Base-by-base conservation (phyloP, 2,797 vertebrate species). In the Alca torda region DNA sequence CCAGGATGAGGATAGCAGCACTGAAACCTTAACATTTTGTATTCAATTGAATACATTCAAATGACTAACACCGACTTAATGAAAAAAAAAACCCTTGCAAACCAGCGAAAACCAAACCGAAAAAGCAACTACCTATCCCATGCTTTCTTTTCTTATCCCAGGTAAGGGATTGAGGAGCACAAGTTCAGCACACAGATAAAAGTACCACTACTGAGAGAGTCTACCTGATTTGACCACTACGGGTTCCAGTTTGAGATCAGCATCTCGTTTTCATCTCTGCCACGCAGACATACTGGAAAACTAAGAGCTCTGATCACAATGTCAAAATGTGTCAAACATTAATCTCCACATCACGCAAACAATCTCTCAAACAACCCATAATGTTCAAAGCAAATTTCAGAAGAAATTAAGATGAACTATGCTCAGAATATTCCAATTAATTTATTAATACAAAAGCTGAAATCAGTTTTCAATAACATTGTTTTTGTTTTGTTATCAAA, bases 1-100 rank as follows among this genome's bases (percentile, higher is more conserved):
- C 0, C 2, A 12, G 24, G 19, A 33, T 1, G 4, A 80, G 35
- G 24, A 51, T 0, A 10, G 43, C 7, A 37, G 7, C 26, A 20
- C 76, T 51, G 30, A 69, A 73, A 84, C 11, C 19, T 45, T 39
- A 59, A 18, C 20, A 10, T 31, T 54, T 30, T 2, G 0, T 5
- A 13, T 24, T 26, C 35, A 37, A 10, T 6, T 19, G 41, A 89
- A 33, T 53, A 45, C 28, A 87, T 23, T 13, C 9, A 54, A 35
- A 35, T 23, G 7, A 45, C n/a, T 85, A 61, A 60, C 21, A 24
- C 10, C 3, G 16, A 56, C 14, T 20, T 19, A 46, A 45, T 10
- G 5, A 65, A 67, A 69, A 57, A 57, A 37, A 41, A 20, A 20
- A 20, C 18, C 46, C 24, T 19, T 56, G 9, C 18, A 41, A 87